Conservation (phyloP, 2,888 invertebrate genomes). For the Heteromyza rotundicornis region DNA sequence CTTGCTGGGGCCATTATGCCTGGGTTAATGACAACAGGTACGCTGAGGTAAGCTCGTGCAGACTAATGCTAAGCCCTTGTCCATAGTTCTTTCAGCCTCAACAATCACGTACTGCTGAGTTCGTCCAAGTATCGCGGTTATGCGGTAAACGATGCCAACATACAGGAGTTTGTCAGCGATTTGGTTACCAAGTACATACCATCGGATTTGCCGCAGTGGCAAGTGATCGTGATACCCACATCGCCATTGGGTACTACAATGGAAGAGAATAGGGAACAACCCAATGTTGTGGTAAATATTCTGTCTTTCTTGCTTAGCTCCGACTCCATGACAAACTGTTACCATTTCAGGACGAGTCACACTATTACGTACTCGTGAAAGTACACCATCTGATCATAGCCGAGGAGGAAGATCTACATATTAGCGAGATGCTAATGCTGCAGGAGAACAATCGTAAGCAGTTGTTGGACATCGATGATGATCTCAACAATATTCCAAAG, state of each 20-base stretch:
- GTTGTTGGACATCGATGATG: slow-evolving; percentile 38
- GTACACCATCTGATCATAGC: slow-evolving; percentile 78
- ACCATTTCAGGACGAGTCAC: slow-evolving; percentile 41
- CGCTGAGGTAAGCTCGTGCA: neutral
- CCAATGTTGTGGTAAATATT: neutral
- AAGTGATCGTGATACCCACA: slow-evolving; percentile 75
- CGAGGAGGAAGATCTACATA: slow-evolving; percentile 73
- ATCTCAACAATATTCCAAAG: slow-evolving; percentile 41
- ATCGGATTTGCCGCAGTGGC: slow-evolving; percentile 78
- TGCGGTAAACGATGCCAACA: slow-evolving; percentile 73
- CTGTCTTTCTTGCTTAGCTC: neutral
- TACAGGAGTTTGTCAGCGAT: slow-evolving; percentile 82
- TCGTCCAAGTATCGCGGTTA: slow-evolving; percentile 73
- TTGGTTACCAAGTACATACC: slow-evolving; percentile 79
- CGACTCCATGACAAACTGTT: neutral
- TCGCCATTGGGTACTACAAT: slow-evolving; percentile 15
- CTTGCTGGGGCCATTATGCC: slow-evolving; percentile 79
- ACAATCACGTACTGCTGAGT: slow-evolving; percentile 74
- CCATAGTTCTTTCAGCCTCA: slow-evolving; percentile 63
- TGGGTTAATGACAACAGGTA: slow-evolving; percentile 68
- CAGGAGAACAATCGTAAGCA: slow-evolving; percentile 47
- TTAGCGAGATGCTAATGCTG: slow-evolving; percentile 77
- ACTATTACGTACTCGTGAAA: slow-evolving; percentile 74
- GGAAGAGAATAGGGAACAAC: neutral
- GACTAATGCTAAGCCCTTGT: neutral